These are phyloP conservation scores for Parasteatoda lunata DNA, from an alignment of 2,888 invertebrate genomes.

Conservation along the genomic window DNA sequence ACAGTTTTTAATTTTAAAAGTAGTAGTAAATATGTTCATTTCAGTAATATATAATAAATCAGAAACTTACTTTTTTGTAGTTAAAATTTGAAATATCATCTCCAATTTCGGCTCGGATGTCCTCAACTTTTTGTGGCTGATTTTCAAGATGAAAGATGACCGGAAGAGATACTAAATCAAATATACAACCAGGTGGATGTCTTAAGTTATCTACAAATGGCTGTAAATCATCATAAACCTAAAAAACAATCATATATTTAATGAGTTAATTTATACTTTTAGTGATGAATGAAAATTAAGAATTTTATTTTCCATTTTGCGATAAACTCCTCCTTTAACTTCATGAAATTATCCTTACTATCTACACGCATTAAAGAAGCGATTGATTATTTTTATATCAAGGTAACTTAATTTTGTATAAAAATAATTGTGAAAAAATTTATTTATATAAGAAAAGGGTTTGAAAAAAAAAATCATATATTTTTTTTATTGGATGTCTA, in stretches of 20 bases:
- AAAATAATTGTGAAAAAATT: too few relatives aligned
- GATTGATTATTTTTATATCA: too few relatives aligned
- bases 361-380: too few relatives aligned
- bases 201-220: conserved; percentile 72
- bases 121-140: conserved; percentile 76
- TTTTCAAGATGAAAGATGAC: conserved; percentile 86
- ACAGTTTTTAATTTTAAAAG: background rate
- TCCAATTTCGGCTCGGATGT: conserved; percentile 65
- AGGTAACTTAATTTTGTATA: too few relatives aligned
- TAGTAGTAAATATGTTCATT: background rate
- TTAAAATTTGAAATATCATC: conserved; percentile 70
- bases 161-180: conserved; percentile 87
- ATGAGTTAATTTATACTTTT: background rate
- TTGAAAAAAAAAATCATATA: too few relatives aligned
- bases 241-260: conserved; percentile 36
- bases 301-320: too few relatives aligned
- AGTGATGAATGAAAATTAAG: background rate
- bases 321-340: too few relatives aligned
- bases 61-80: conserved; percentile 69
- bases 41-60: background rate
- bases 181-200: conserved; percentile 76
- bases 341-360: too few relatives aligned
- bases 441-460: too few relatives aligned
- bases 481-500: too few relatives aligned
- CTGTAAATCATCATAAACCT: conserved; percentile 74